A percentile compares a stretch with the other conserved stretches of the same genome.
Evolutionary conservation across 2,888 invertebrate genomes (phyloP).

Genomic region (Luperina testacea): DNA sequence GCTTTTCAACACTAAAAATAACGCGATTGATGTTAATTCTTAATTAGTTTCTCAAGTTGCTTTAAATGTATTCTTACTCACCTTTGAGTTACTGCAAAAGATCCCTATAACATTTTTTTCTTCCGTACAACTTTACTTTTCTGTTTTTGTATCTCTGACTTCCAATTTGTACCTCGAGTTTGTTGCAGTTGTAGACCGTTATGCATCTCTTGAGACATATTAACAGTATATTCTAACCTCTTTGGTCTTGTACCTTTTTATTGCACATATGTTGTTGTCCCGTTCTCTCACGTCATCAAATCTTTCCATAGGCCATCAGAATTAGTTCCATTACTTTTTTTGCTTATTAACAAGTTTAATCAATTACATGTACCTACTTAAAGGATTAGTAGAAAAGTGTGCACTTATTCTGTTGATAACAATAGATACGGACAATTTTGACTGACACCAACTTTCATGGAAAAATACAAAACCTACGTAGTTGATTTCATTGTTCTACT

Average conservation of each 20-base stretch:
- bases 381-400: slow-evolving; percentile 56
- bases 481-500: slow-evolving; percentile 33
- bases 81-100: not conserved
- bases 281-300: slow-evolving; percentile 1
- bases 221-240: not conserved
- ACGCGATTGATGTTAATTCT: slow-evolving; percentile 24
- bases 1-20: slow-evolving; percentile 45
- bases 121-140: not conserved
- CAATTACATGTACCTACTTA: slow-evolving; percentile 37
- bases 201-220: slow-evolving; percentile 29
- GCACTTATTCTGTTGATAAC: slow-evolving; percentile 57
- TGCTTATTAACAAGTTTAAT: slow-evolving; percentile 22
- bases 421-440: slow-evolving; percentile 52
- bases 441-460: slow-evolving; percentile 58
- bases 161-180: slow-evolving; percentile 14
- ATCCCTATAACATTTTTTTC: not conserved
- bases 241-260: not conserved
- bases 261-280: not conserved
- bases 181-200: not conserved
- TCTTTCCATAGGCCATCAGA: not conserved
- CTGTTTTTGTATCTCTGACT: not conserved
- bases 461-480: slow-evolving; percentile 44
- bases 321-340: slow-evolving; percentile 9
- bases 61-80: slow-evolving; percentile 15
- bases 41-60: slow-evolving; percentile 35